A percentile compares a stretch with the other conserved stretches of the same genome.
Evolutionary conservation across 2,888 invertebrate species (phyloP).

Genomic region (Brachyptera putata): DNA sequence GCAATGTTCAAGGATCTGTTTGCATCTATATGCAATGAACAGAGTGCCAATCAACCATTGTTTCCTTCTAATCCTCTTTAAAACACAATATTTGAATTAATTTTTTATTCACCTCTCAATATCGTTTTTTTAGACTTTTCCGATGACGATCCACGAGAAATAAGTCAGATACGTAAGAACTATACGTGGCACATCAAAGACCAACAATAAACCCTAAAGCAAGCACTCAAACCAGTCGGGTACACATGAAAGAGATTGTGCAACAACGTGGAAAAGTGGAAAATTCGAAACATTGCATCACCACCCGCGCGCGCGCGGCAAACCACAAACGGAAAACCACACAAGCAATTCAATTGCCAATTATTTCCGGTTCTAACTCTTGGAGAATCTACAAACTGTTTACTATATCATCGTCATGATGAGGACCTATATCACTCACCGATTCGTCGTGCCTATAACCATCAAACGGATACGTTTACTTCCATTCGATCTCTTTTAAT

Average conservation of each 20-base stretch:
- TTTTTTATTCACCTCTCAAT: too few relatives aligned
- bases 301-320: neutral
- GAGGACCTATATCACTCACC: too few relatives aligned
- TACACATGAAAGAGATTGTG: slow-evolving; percentile 1
- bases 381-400: neutral
- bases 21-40: too few relatives aligned
- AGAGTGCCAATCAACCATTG: too few relatives aligned
- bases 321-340: neutral
- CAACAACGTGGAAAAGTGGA: neutral
- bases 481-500: neutral
- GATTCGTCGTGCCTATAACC: too few relatives aligned
- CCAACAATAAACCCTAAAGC: neutral
- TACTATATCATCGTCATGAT: neutral
- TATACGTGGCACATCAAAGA: slow-evolving; percentile 2
- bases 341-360: slow-evolving; percentile 16
- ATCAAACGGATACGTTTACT: neutral
- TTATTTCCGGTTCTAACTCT: slow-evolving; percentile 7
- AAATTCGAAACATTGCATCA: neutral
- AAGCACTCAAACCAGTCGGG: neutral
- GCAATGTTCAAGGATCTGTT: too few relatives aligned
- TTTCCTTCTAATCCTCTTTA: too few relatives aligned
- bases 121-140: too few relatives aligned
- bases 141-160: too few relatives aligned
- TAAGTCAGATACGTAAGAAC: too few relatives aligned
- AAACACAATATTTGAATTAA: too few relatives aligned